Conservation (phyloP, 2,888 invertebrate species). For the Abrostola tripartita region DNA sequence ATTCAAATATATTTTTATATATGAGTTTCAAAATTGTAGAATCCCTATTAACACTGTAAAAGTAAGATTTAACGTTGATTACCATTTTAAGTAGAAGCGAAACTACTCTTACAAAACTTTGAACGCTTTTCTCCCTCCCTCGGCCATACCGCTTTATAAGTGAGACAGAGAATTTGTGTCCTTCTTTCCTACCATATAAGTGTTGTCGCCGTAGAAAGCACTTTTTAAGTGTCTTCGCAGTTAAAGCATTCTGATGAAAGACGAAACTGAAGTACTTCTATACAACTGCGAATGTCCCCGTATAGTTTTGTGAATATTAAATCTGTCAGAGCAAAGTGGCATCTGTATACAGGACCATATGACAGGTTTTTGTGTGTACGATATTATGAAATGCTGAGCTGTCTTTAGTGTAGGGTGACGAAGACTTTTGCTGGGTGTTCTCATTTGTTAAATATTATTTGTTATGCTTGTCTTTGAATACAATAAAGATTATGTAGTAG, state of each 20-base stretch:
- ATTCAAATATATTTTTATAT: no score
- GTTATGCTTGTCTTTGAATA: background rate
- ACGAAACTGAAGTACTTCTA: background rate
- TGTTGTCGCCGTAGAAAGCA: no score
- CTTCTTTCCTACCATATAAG: no score
- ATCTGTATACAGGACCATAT: background rate
- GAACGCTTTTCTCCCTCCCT: no score
- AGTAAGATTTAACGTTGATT: no score
- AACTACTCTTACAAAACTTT: no score
- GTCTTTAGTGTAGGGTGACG: slow-evolving; percentile 31
- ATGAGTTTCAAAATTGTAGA: no score
- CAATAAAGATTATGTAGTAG: no score
- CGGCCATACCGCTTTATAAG: background rate
- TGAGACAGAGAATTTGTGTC: background rate
- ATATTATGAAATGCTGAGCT: slow-evolving; percentile 23
- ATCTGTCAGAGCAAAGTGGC: slow-evolving; percentile 11
- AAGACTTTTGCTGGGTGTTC: background rate
- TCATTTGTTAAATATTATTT: background rate
- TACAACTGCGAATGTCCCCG: background rate
- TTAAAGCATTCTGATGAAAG: slow-evolving; percentile 1
- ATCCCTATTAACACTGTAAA: no score
- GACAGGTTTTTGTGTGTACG: slow-evolving; percentile 7
- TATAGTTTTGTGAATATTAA: slow-evolving; percentile 17
- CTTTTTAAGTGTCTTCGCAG: background rate
- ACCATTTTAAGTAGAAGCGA: no score